Evolutionary conservation across 2,888 invertebrate species (phyloP).

Genomic region (Lepas anatifera): DNA sequence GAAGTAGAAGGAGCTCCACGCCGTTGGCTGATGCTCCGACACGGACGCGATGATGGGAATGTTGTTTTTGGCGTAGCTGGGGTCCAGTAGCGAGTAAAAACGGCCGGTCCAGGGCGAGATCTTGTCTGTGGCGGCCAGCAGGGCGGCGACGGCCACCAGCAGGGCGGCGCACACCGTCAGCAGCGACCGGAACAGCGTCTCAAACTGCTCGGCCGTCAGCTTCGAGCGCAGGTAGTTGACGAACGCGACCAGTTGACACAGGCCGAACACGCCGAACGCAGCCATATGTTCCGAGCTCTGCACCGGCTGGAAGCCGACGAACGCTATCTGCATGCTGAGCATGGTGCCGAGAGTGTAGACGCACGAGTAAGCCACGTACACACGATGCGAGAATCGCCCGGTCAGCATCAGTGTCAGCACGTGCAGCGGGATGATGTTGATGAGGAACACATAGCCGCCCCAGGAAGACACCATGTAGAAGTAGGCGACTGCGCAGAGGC

Average conservation of each 20-base stretch:
- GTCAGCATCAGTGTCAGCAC: conserved; percentile 83
- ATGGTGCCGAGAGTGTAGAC: conserved; percentile 90
- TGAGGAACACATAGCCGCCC: conserved; percentile 97
- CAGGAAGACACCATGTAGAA: conserved; percentile 98
- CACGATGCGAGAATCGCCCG: conserved; percentile 83
- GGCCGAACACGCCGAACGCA: conserved; percentile 59
- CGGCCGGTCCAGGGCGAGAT: conserved; percentile 97
- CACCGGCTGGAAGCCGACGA: conserved; percentile 50
- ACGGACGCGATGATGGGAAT: conserved; percentile 90
- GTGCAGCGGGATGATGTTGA: conserved; percentile 92
- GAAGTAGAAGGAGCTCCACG: conserved; percentile 97
- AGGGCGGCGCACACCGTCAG: conserved; percentile 34
- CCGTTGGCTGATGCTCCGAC: conserved; percentile 98
- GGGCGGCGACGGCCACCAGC: conserved; percentile 72
- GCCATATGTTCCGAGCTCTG: conserved; percentile 94
- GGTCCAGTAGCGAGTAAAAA: conserved; percentile 93
- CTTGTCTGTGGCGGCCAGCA: conserved; percentile 61
- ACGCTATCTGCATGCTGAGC: conserved; percentile 72
- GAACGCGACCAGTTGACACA: conserved; percentile 88
- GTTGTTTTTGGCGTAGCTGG: conserved; percentile 95
- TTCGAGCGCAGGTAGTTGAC: conserved; percentile 59
- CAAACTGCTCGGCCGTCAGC: conserved; percentile 22
- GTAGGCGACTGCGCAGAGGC: conserved; percentile 80
- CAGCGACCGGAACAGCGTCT: conserved; percentile 23
- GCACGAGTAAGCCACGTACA: conserved; percentile 89